Percentiles rank a stretch among this genome's conserved stretches.
phyloP scores from a whole-genome alignment of 2,113 vertebrate genomes.

The Myiagra hebetior region DNA sequence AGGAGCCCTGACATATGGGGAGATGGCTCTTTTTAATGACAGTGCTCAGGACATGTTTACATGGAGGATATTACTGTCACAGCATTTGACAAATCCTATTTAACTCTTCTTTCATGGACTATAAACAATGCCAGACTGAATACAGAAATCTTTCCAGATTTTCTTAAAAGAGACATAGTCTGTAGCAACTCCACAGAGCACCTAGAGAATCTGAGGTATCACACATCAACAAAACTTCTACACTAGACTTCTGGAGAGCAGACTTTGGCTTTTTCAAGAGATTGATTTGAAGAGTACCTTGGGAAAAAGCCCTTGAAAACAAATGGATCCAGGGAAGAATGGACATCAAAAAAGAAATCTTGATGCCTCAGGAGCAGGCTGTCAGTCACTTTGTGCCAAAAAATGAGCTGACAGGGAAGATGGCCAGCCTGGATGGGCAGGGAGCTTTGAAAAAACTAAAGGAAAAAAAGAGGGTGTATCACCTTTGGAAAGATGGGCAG shows the following conservation, averaged over 20 bases:
- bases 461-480: background rate
- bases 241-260: background rate
- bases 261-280: background rate
- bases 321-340: background rate
- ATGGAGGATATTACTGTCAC: background rate
- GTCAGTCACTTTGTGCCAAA: too few species aligned
- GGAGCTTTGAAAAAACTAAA: background rate
- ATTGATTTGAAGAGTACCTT: background rate
- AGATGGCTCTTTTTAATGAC: background rate
- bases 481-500: background rate
- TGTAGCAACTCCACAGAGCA: background rate
- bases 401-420: background rate
- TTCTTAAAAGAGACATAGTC: background rate
- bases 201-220: background rate
- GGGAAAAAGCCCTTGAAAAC: background rate
- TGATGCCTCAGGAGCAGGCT: background rate
- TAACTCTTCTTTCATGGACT: background rate
- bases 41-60: background rate
- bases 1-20: background rate
- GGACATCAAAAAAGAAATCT: background rate
- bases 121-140: background rate
- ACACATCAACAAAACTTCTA: background rate
- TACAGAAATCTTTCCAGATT: background rate
- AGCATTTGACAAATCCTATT: background rate
- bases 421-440: background rate